Evolutionary conservation across 2,888 invertebrate genomes (phyloP), one percentile per base, ranked within the genome.

Genomic region (Archips crataeganus): DNA sequence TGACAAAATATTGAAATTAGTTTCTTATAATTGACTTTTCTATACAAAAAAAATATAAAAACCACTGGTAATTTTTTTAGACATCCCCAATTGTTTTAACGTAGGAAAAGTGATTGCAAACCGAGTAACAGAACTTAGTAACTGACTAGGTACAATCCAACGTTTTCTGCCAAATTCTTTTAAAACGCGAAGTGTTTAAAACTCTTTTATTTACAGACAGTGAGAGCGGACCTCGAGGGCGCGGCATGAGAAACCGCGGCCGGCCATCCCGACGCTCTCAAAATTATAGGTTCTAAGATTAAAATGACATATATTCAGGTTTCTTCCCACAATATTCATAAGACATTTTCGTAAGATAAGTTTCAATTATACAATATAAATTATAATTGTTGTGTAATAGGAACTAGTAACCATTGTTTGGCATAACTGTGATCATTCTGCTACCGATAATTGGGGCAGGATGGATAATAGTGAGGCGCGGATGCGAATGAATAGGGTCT

Each of bases 171-270:
- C n/a, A n/a, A n/a, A n/a, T n/a, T n/a, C n/a, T n/a, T n/a, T n/a
- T n/a, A n/a, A n/a, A n/a, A n/a, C n/a, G n/a, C n/a, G n/a, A n/a
- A n/a, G n/a, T n/a, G n/a, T n/a, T n/a, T n/a, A n/a, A n/a, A 57
- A 57, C 32, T 57, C 10, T 62, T 49, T 23, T 78, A 59, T 80
- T 83, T 82, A 65, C 89, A 93, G 93, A 93, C 76, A 93, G 93
- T 77, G 93, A 93, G 78, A 94, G 93, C 78, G 92, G 92, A 5
- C 70, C 86, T 62, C 91, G 94, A 63, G 93, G 93, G 1, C 92
- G 94, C 15, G 93, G 94, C 70, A 85, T 88, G 87, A 85, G 94
- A 9, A 79, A 87, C 11, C 87, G 94, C 51, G 93, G 94, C 0
- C 84, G 94, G 4, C 90, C 92, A 3, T 80, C 89, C 23, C 84